Evolutionary conservation across 2,113 vertebrate species (phyloP), one percentile per base, ranked within the genome.

Genomic region (Sorex araneus): DNA sequence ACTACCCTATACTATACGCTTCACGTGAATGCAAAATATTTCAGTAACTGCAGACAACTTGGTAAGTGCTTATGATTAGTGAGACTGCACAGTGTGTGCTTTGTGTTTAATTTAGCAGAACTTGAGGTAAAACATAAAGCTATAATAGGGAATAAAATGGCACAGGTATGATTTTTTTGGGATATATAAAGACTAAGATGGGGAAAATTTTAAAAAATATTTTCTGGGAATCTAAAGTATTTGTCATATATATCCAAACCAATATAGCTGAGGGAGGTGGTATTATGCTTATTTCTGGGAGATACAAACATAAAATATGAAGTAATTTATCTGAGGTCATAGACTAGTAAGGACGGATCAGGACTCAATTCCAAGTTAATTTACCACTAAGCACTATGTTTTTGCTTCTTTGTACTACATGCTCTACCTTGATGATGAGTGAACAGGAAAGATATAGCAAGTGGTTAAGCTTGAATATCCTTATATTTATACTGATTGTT

Each of bases 91-190:
- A 81, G 34, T 27, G 2, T 25, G 0, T 76, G 11, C 32, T 76
- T 91, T 79, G 1, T 79, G 76, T 87, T 84, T 84, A 7, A 19
- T 64, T 71, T 94, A 45, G 43, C 3, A 92, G 28, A 92, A 90
- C 79, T 78, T 70, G 50, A 47, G 23, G 47, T 54, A 84, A 85
- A 12, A 64, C 11, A 6, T 74, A 30, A 27, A 54, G 27, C 54
- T 40, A 3, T 30, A 23, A 0, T 28, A 27, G 34, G 4, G 7
- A 45, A 77, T 50, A 67, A 32, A 28, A 64, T 36, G 23, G 1
- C 13, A 54, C 8, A 74, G 15, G 94, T 64, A 8, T 4, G 12
- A 43, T 1, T 6, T 3, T 7, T 50, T 1, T 76, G 83, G 25
- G 2, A 75, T 16, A 3, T 19, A 71, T 5, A 13, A 83, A 1